phyloP scores from a whole-genome alignment of 2,888 invertebrate genomes.

The Acanthosepion pharaonis region DNA sequence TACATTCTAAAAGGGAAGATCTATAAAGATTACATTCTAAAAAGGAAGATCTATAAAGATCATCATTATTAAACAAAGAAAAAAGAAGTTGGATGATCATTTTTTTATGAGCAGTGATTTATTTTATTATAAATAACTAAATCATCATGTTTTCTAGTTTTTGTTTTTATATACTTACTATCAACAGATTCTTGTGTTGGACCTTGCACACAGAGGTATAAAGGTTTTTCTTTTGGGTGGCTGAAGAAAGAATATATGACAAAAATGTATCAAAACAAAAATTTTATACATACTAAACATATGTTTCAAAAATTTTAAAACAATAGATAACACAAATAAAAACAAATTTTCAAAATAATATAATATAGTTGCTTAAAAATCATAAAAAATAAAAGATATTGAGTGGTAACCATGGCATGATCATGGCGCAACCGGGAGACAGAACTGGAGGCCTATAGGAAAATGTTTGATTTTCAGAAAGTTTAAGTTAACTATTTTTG shows the following conservation, averaged over 20 bases:
- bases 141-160: not conserved
- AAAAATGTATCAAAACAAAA: not conserved
- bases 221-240: slow-evolving; percentile 75
- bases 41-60: not conserved
- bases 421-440: no score
- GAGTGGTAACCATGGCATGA: no score
- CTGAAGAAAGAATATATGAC: not conserved
- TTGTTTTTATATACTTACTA: slow-evolving; percentile 65
- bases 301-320: no score
- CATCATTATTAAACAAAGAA: not conserved
- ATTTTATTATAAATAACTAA: not conserved
- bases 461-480: no score
- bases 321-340: no score
- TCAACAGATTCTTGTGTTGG: slow-evolving; percentile 77
- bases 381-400: no score
- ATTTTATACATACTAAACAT: no score
- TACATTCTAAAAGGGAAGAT: not conserved
- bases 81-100: not conserved
- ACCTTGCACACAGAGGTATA: slow-evolving; percentile 79
- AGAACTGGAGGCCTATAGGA: no score
- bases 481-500: no score
- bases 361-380: no score
- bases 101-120: not conserved
- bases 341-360: no score
- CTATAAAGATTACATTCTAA: not conserved